phyloP scores from a whole-genome alignment of 2,113 vertebrate genomes.

The Cariama cristata region DNA sequence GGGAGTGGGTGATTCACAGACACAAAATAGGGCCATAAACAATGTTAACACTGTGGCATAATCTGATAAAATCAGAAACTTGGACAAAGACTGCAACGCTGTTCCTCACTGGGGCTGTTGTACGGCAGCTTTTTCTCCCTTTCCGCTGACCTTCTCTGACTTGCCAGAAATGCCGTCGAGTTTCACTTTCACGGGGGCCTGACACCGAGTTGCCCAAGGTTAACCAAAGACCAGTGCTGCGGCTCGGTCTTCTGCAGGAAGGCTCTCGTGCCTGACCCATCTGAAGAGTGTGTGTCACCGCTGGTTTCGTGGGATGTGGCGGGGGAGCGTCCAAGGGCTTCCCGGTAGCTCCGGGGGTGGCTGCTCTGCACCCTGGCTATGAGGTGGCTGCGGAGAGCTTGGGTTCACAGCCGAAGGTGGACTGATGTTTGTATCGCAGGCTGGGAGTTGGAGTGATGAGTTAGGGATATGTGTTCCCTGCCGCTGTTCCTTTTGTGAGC shows the following conservation, averaged over 20 bases:
- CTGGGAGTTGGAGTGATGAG: neutral
- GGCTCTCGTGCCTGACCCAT: rapidly evolving
- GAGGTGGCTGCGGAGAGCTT: neutral
- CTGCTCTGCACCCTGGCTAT: neutral
- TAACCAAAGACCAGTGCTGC: neutral
- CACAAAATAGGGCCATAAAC: conserved; percentile 51
- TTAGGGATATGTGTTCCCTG: neutral
- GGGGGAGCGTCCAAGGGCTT: neutral
- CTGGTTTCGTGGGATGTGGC: neutral
- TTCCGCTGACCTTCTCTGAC: neutral
- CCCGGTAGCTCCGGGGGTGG: neutral
- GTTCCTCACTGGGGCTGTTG: neutral
- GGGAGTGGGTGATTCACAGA: conserved; percentile 47
- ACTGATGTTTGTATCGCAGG: rapidly evolving
- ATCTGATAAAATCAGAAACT: conserved; percentile 46
- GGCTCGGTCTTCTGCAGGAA: neutral
- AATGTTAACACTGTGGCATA: conserved; percentile 61
- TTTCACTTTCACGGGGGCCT: neutral
- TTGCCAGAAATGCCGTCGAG: neutral
- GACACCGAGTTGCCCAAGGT: neutral
- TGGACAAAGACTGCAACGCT: neutral
- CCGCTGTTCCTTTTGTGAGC: neutral
- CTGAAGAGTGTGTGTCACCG: neutral
- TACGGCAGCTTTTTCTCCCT: neutral
- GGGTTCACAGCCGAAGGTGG: neutral